Evolutionary conservation across 2,888 invertebrate genomes (phyloP).

Genomic region (Lithophane socia): DNA sequence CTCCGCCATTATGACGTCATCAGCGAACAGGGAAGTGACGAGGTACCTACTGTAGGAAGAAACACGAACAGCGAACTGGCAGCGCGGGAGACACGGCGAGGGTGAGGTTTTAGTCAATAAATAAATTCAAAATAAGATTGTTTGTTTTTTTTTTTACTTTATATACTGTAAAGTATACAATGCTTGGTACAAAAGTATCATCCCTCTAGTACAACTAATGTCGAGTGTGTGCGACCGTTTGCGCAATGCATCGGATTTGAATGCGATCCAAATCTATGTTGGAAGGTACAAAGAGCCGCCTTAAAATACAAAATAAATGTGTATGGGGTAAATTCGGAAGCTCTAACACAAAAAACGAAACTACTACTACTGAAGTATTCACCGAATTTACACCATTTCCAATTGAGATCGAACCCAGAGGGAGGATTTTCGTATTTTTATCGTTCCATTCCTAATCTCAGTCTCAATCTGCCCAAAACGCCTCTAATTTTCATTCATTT

Average conservation of each 20-base stretch:
- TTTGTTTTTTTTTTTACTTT: slow-evolving; percentile 10
- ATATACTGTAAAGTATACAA: neutral
- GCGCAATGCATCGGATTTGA: neutral
- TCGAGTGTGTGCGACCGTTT: neutral
- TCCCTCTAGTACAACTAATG: neutral
- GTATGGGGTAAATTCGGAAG: no score
- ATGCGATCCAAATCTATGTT: neutral
- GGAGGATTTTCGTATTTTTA: no score
- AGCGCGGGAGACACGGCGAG: neutral
- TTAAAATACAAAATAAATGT: no score
- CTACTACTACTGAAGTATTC: no score
- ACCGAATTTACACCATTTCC: no score
- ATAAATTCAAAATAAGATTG: slow-evolving; percentile 1
- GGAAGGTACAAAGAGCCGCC: neutral
- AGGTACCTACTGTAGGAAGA: slow-evolving; percentile 32
- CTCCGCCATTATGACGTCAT: slow-evolving; percentile 77
- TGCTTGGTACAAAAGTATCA: neutral
- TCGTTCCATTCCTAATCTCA: no score
- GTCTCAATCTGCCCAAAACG: no score
- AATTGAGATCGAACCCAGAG: no score
- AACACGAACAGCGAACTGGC: slow-evolving; percentile 10
- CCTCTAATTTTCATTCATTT: no score
- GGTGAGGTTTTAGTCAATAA: slow-evolving; percentile 1
- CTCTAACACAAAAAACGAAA: no score
- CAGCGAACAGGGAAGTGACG: slow-evolving; percentile 35